These are phyloP conservation scores for Myotis daubentonii DNA, from an alignment of 2,797 vertebrate species.

Conservation along the genomic window DNA sequence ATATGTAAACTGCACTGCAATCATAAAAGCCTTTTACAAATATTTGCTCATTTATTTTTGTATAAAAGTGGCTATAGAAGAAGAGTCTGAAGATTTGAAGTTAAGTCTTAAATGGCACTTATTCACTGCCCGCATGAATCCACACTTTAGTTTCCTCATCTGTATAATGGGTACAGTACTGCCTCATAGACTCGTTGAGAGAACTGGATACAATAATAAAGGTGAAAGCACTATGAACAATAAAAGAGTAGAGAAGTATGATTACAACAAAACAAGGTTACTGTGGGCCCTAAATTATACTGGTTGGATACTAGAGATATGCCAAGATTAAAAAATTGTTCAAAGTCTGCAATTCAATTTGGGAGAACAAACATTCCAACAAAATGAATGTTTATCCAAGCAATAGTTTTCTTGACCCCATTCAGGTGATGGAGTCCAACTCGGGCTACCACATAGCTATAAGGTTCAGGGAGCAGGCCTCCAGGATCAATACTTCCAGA, in stretches of 20 bases:
- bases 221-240: neutral
- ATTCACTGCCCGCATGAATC: neutral
- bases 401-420: neutral
- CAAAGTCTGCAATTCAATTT: neutral
- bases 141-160: neutral
- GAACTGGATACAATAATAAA: neutral
- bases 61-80: neutral
- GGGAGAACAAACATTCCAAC: neutral
- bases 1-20: neutral
- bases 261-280: neutral
- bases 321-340: neutral
- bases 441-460: neutral
- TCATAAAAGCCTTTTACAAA: neutral
- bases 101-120: neutral
- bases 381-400: neutral
- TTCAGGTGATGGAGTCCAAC: neutral
- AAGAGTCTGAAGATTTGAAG: neutral
- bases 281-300: neutral
- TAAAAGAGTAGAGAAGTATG: neutral
- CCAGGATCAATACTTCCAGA: neutral
- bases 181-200: neutral
- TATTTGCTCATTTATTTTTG: neutral
- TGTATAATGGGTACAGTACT: neutral
- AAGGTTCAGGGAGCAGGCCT: neutral
- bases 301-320: neutral